Conservation (phyloP, 1,140 invertebrate species). For the Hestina assimilis region DNA sequence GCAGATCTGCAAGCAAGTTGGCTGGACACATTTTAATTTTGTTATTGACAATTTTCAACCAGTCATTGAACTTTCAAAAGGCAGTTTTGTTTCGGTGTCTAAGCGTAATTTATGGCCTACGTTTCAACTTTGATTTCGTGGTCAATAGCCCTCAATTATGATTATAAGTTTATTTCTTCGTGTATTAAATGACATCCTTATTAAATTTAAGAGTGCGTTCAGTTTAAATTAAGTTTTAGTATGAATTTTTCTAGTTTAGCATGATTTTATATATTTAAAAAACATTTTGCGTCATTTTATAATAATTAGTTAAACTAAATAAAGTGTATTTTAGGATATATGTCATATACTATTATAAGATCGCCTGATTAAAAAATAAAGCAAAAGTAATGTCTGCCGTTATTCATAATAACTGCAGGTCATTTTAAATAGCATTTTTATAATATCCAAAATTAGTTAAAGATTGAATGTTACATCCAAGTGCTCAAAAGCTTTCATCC, state of each 20-base stretch:
- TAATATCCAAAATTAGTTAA: too few species aligned
- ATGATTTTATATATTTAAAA: too few species aligned
- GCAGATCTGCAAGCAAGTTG: slow-evolving; percentile 51
- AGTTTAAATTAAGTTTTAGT: slow-evolving; percentile 12
- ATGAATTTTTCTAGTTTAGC: too few species aligned
- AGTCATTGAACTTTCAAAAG: slow-evolving; percentile 56
- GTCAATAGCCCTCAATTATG: slow-evolving; percentile 24
- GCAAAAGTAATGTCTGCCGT: background rate
- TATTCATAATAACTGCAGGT: too few species aligned
- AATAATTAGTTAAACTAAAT: background rate
- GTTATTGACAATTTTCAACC: slow-evolving; percentile 63
- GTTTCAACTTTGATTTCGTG: slow-evolving; percentile 17
- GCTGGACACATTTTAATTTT: slow-evolving; percentile 63
- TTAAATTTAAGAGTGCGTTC: slow-evolving; percentile 28
- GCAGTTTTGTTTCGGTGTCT: slow-evolving; percentile 19
- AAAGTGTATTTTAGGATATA: too few species aligned
- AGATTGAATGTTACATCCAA: too few species aligned
- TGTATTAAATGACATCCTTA: slow-evolving; percentile 21
- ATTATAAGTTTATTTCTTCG: slow-evolving; percentile 13
- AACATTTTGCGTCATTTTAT: background rate
- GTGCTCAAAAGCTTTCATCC: too few species aligned
- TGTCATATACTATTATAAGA: too few species aligned
- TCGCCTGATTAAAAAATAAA: slow-evolving; percentile 13
- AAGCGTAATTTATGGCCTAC: slow-evolving; percentile 13
- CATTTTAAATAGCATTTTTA: too few species aligned